Base-by-base conservation (phyloP, 2,888 invertebrate genomes). In the Parelbella ahira region DNA sequence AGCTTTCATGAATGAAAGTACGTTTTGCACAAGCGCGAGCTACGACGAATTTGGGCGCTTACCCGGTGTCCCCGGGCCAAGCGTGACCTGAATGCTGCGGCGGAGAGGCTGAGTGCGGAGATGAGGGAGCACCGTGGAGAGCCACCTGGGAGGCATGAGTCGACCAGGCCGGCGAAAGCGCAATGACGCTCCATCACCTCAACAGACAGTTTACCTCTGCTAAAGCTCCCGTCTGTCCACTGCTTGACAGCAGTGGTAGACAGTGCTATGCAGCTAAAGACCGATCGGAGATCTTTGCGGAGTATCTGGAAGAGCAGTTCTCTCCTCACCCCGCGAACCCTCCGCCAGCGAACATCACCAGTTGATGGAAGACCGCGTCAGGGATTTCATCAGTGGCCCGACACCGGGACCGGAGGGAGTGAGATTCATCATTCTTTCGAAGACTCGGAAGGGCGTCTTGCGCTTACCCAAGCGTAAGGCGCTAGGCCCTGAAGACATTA, bases 191-290 rank as follows among this genome's bases (percentile, higher is more conserved):
- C 2, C 20, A 34, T 6, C 13, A 9, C 2, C 36, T 36, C 25
- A 11, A 11, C 12, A 37, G 32, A 5, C 32, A 32, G 20, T 20
- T 32, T 1, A 32, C 32, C 4, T n/a, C n/a, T 11, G 32, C 3
- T 1, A 7, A 1, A 1, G 7, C 6, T 0, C 18, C 36, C 1
- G 15, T 11, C 0, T 6, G 18, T 8, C 36, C 37, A 0, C 19
- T 37, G 4, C n/a, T 11, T 0, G 8, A 27, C 2, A 3, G 4
- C 6, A 2, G 5, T 2, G 37, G 27, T 1, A 2, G 8, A 4
- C 18, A 2, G 3, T 2, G 4, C 1, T 37, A 11, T 5, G 4
- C 4, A 0, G 19, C 25, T 0, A 1, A 5, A 0, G 36, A 15
- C 5, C 9, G 36, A 3, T 15, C 24, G 15, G 9, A 15, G 24